Base-by-base conservation (phyloP, 1,140 invertebrate species). In the Temnothorax curvispinosus region DNA sequence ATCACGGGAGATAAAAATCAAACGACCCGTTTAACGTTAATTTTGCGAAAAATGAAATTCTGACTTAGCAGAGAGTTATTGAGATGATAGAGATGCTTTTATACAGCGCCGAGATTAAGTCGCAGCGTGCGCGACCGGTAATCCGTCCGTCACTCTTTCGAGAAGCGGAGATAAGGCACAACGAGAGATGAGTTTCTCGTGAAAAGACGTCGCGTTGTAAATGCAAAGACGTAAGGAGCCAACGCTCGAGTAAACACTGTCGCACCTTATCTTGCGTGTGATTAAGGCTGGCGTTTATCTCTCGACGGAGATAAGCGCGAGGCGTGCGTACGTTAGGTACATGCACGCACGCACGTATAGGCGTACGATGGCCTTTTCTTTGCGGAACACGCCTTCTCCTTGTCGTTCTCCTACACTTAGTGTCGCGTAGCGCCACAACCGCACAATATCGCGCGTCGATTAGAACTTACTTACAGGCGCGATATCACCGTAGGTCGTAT, bases 201-300 rank as follows among this genome's bases (percentile, higher is more conserved):
- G 38, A 32, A 54, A n/a, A n/a, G 38, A 18, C 60, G 47, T 41
- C 50, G 64, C 35, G 52, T 15, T 71, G 54, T 13, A 41, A 80
- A 69, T 64, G 78, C 5, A 18, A 13, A 52, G 47, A 56, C 77
- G 35, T 35, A 21, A 72, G 52, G 35, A 47, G 27, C 27, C 18
- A 21, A 47, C 52, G 69, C 54, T 84, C 41, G 67, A 50, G 69
- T 60, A 84, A 84, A 84, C 41, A 84, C 69, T 15, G 41, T 47
- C 54, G 80, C 77, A 35, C 21, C 44, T 84, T 84, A 84, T 84
- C 80, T 27, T 75, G 41, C 38, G 52, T 32, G 44, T 32, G 69
- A 84, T 84, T 84, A 84, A 84, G 69, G 47, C 54, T 38, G 41
- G 11, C 69, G 58, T 69, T 69, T 84, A 84, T 84, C 80, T 84